Evolutionary conservation across 1,140 invertebrate species (phyloP).

Genomic region (Camponotus floridanus): DNA sequence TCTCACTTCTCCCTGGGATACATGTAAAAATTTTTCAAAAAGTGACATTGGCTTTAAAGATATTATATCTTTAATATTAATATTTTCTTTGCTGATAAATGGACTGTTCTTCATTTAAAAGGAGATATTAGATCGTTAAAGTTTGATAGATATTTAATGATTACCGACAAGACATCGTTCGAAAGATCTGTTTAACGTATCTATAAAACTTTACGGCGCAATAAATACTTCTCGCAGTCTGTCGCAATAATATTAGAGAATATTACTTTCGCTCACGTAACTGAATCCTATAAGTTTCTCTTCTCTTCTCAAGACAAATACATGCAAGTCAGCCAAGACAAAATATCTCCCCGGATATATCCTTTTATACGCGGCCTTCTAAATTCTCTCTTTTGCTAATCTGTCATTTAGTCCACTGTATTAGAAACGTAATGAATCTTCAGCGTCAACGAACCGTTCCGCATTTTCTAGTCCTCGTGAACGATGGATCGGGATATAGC

Average conservation of each 20-base stretch:
- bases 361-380: not conserved
- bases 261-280: slow-evolving; percentile 12
- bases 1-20: too few species aligned
- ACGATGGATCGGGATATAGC: slow-evolving; percentile 37
- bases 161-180: not conserved
- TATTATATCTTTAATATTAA: not conserved
- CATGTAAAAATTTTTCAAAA: not conserved
- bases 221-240: slow-evolving; percentile 33
- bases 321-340: slow-evolving; percentile 48
- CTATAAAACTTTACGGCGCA: slow-evolving; percentile 46
- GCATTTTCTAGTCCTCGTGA: slow-evolving; percentile 16
- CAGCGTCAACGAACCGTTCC: slow-evolving; percentile 44
- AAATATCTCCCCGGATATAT: slow-evolving; percentile 26
- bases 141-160: slow-evolving; percentile 34
- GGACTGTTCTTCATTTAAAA: not conserved
- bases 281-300: not conserved
- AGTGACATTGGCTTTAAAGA: not conserved
- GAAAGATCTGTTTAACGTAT: slow-evolving; percentile 27
- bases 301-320: slow-evolving; percentile 26
- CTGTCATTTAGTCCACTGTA: slow-evolving; percentile 37
- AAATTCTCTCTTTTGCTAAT: slow-evolving; percentile 29
- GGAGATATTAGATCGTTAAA: slow-evolving; percentile 17
- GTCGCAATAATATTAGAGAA: not conserved
- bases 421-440: slow-evolving; percentile 56
- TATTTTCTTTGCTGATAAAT: slow-evolving; percentile 12